Evolutionary conservation across 2,888 invertebrate species (phyloP).

Genomic region (Hedychridium roseum): DNA sequence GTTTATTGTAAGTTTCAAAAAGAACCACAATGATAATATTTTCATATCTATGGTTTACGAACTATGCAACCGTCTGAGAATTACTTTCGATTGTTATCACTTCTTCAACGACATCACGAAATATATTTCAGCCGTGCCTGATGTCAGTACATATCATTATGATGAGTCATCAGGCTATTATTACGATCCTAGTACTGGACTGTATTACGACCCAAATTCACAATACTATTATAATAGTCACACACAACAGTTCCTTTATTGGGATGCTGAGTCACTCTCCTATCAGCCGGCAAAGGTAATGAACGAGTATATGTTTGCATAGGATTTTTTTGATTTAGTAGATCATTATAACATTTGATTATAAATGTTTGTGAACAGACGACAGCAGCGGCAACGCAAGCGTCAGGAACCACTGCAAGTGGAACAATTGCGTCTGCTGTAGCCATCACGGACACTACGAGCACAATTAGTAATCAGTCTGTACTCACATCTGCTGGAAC

Average conservation of each 20-base stretch:
- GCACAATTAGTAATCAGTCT: constrained; percentile 27
- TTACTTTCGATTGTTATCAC: too few relatives aligned
- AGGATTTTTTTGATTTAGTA: background rate
- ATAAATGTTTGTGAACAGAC: constrained; percentile 16
- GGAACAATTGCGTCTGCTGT: constrained; percentile 40
- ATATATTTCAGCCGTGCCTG: constrained; percentile 77
- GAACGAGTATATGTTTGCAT: background rate
- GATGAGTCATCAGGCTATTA: constrained; percentile 97
- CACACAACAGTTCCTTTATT: constrained; percentile 91
- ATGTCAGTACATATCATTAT: constrained; percentile 90
- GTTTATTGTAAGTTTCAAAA: constrained; percentile 67
- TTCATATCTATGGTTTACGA: too few relatives aligned
- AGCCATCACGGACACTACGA: constrained; percentile 16
- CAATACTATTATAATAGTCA: constrained; percentile 96
- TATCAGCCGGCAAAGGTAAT: constrained; percentile 58
- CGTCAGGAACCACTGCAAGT: constrained; percentile 43
- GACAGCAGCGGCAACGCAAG: constrained; percentile 30
- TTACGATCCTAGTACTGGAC: constrained; percentile 89
- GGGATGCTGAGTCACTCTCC: constrained; percentile 76
- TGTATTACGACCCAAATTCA: constrained; percentile 96
- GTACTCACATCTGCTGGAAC: constrained; percentile 18
- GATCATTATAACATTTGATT: background rate
- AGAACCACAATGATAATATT: constrained; percentile 4
- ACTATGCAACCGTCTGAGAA: too few relatives aligned
- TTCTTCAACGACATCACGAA: too few relatives aligned